phyloP scores from a whole-genome alignment of 2,797 vertebrate species.

The Propithecus perrieri region DNA sequence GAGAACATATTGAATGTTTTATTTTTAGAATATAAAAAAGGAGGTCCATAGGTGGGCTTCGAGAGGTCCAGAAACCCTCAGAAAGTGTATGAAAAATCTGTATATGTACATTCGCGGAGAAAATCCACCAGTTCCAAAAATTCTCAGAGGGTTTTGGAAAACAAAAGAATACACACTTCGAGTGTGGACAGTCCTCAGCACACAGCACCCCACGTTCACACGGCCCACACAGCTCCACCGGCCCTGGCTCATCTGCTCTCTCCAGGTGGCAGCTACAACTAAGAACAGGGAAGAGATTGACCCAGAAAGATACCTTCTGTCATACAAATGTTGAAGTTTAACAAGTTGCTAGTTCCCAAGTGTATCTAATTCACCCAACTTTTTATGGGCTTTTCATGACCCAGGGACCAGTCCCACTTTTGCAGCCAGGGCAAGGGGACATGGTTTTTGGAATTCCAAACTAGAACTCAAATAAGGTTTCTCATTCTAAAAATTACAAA shows the following conservation, averaged over 20 bases:
- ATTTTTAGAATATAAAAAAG: conserved; percentile 61
- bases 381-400: neutral
- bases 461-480: neutral
- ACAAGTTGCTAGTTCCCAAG: neutral
- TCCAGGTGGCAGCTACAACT: conserved; percentile 18
- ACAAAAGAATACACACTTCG: conserved; percentile 9
- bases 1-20: conserved; percentile 48
- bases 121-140: conserved; percentile 47
- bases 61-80: conserved; percentile 43
- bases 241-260: neutral
- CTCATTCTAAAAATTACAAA: conserved; percentile 25
- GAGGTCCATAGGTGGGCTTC: conserved; percentile 22
- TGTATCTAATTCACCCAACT: conserved; percentile 4
- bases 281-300: conserved; percentile 29
- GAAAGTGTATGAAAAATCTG: conserved; percentile 47
- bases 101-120: conserved; percentile 26
- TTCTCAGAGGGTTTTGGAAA: neutral
- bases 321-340: conserved; percentile 25
- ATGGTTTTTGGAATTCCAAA: conserved; percentile 20
- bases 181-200: neutral
- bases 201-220: neutral
- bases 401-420: conserved; percentile 7
- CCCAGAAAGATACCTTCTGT: conserved; percentile 59
- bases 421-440: neutral
- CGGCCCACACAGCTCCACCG: neutral